Conservation (phyloP, 2,113 vertebrate genomes). For the Macquaria ambigua region DNA sequence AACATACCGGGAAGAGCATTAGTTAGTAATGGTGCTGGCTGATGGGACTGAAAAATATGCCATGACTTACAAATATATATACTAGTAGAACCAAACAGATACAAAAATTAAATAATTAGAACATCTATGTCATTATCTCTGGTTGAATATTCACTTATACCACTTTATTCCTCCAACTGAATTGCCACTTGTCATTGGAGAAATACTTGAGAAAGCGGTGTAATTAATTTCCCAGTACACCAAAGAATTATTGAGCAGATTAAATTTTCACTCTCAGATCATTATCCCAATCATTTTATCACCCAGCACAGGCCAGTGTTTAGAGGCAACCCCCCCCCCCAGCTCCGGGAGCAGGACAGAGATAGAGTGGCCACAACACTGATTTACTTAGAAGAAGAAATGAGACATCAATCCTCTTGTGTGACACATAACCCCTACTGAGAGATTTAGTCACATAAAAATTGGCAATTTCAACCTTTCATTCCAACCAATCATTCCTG, state of each 20-base stretch:
- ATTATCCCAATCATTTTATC: constrained; percentile 35
- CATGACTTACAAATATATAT: background rate
- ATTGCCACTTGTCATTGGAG: background rate
- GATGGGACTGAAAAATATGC: background rate
- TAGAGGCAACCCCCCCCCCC: constrained; percentile 9
- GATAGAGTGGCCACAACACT: constrained; percentile 22
- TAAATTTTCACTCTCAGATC: constrained; percentile 4
- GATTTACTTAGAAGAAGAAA: constrained; percentile 49
- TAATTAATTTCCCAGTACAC: background rate
- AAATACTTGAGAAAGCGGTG: background rate
- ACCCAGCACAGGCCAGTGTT: background rate
- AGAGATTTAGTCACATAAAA: constrained; percentile 39
- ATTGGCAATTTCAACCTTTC: constrained; percentile 51
- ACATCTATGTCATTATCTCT: background rate
- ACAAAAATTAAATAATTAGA: background rate
- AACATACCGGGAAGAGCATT: background rate
- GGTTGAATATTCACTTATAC: background rate
- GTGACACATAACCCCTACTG: constrained; percentile 42
- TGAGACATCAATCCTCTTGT: constrained; percentile 41
- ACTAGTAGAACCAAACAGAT: background rate
- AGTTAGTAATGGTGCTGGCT: background rate
- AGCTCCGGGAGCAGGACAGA: constrained; percentile 15
- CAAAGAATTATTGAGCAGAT: background rate
- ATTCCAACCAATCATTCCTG: constrained; percentile 26
- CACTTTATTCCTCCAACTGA: background rate